Percentiles rank a stretch among this genome's conserved stretches.
These are phyloP conservation scores for Nyctalus aviator DNA, from an alignment of 2,797 vertebrate genomes.

Conservation along the genomic window DNA sequence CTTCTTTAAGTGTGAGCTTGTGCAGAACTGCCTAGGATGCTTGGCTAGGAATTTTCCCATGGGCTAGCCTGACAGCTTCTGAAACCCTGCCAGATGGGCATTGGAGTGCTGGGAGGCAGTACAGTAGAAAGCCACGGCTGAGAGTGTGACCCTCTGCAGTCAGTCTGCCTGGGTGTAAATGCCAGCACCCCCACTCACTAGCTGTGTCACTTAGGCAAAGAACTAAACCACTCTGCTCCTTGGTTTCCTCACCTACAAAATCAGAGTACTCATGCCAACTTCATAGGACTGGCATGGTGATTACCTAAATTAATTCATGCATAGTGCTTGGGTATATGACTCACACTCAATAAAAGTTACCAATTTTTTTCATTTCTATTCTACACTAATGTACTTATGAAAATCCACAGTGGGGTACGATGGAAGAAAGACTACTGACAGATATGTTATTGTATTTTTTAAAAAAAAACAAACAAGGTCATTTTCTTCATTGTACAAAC, in stretches of 20 bases:
- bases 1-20: background rate
- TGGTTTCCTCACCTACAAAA: background rate
- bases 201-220: background rate
- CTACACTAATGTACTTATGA: background rate
- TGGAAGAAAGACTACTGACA: background rate
- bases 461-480: background rate
- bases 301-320: background rate
- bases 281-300: background rate
- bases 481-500: background rate
- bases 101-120: background rate
- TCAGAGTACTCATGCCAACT: background rate
- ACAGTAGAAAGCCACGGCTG: rapidly evolving
- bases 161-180: background rate
- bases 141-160: background rate
- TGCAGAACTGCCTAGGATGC: background rate
- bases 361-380: background rate
- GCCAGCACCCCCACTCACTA: too few relatives aligned
- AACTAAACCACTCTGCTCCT: background rate
- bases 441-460: background rate
- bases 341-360: background rate
- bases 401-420: background rate
- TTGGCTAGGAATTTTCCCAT: background rate
- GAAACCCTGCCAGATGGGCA: background rate
- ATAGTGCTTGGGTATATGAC: background rate
- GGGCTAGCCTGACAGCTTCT: background rate